A percentile compares a stretch with the other conserved stretches of the same genome.
These are phyloP conservation scores for Rhyzopertha dominica DNA, from an alignment of 1,140 invertebrate species.

Conservation along the genomic window DNA sequence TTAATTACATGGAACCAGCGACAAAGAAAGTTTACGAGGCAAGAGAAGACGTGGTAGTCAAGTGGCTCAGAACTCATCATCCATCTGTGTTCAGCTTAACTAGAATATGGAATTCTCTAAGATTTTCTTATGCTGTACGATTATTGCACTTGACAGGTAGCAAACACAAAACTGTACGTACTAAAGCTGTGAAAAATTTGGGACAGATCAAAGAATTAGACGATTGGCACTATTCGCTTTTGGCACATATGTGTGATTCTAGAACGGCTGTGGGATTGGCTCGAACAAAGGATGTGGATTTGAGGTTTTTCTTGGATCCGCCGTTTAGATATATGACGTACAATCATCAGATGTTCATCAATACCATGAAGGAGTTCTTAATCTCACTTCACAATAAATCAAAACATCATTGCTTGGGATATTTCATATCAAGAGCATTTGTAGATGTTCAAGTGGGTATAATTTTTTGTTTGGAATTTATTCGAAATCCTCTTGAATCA, in stretches of 20 bases:
- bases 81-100: slow-evolving; percentile 7
- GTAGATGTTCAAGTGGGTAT: slow-evolving; percentile 51
- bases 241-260: slow-evolving; percentile 61
- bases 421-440: slow-evolving; percentile 62
- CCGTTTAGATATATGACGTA: slow-evolving; percentile 51
- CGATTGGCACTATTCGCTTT: slow-evolving; percentile 58
- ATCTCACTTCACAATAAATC: slow-evolving; percentile 50
- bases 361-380: slow-evolving; percentile 54
- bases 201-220: slow-evolving; percentile 38
- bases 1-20: slow-evolving; percentile 27
- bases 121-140: slow-evolving; percentile 48
- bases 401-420: slow-evolving; percentile 58
- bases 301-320: slow-evolving; percentile 59
- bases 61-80: slow-evolving; percentile 20
- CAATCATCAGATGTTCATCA: slow-evolving; percentile 49
- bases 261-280: slow-evolving; percentile 60
- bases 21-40: slow-evolving; percentile 20
- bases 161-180: slow-evolving; percentile 42
- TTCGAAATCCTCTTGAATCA: slow-evolving; percentile 11
- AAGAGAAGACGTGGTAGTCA: slow-evolving; percentile 14
- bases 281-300: slow-evolving; percentile 52
- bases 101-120: slow-evolving; percentile 44
- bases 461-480: slow-evolving; percentile 27
- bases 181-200: slow-evolving; percentile 46
- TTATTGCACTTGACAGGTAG: slow-evolving; percentile 45